A percentile compares a stretch with the other conserved stretches of the same genome.
Evolutionary conservation across 2,888 invertebrate species (phyloP).

Genomic region (Panopea generosa): DNA sequence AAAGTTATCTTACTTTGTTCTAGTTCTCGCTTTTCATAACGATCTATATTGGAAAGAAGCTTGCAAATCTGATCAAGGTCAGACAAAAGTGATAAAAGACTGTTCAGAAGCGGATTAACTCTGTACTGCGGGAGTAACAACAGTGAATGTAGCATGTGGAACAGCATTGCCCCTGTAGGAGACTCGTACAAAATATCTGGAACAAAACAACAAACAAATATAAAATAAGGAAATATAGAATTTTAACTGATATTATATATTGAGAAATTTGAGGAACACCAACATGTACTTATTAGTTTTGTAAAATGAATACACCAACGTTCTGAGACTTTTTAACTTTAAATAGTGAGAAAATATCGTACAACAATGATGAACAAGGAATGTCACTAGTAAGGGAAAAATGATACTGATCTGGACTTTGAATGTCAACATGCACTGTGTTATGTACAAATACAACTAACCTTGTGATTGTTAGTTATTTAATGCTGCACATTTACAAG

Average conservation of each 20-base stretch:
- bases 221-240: neutral
- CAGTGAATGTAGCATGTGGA: conserved; percentile 87
- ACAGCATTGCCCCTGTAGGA: conserved; percentile 88
- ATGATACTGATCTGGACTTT: no score
- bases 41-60: conserved; percentile 73
- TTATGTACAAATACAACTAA: no score
- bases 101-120: conserved; percentile 83
- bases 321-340: no score
- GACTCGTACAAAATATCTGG: conserved; percentile 87
- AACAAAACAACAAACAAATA: conserved; percentile 23
- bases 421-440: no score
- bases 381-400: no score
- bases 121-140: conserved; percentile 86
- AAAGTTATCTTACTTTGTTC: conserved; percentile 65
- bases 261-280: neutral
- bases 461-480: no score
- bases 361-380: no score
- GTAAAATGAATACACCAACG: neutral
- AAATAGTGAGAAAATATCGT: no score
- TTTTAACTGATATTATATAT: neutral
- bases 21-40: conserved; percentile 79
- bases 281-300: neutral
- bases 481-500: no score
- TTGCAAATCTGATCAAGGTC: conserved; percentile 81
- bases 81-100: conserved; percentile 83